A percentile compares a stretch with the other conserved stretches of the same genome.
Evolutionary conservation across 2,113 vertebrate genomes (phyloP).

Genomic region (Puma concolor): DNA sequence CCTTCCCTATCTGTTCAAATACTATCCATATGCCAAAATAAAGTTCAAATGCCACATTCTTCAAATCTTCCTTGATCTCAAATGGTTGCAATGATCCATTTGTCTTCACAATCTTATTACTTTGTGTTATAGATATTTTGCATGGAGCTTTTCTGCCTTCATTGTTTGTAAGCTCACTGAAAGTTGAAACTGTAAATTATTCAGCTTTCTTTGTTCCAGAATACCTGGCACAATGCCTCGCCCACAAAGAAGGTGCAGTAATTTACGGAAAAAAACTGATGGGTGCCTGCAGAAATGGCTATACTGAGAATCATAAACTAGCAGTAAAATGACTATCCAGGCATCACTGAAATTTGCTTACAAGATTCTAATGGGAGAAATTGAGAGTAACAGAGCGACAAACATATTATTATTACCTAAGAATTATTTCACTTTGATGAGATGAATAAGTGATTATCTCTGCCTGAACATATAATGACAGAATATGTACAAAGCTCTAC

Average conservation of each 20-base stretch:
- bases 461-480: not conserved
- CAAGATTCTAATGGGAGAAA: constrained; percentile 56
- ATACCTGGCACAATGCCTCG: not conserved
- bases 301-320: constrained; percentile 62
- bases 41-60: not conserved
- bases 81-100: not conserved
- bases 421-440: constrained; percentile 54
- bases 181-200: constrained; percentile 52
- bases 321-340: constrained; percentile 36
- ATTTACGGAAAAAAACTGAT: constrained; percentile 67
- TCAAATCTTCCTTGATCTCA: not conserved
- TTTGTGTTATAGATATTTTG: not conserved
- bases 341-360: constrained; percentile 68
- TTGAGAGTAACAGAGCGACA: constrained; percentile 52
- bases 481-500: not conserved
- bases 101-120: not conserved
- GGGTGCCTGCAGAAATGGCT: constrained; percentile 43
- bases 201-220: not conserved
- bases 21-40: not conserved
- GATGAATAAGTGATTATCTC: not conserved
- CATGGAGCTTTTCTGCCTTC: not conserved
- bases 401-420: constrained; percentile 61
- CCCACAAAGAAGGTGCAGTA: not conserved
- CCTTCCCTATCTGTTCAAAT: not conserved
- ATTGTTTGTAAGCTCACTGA: constrained; percentile 23